Conservation (phyloP, 1,140 invertebrate species). For the Goniozus legneri region DNA sequence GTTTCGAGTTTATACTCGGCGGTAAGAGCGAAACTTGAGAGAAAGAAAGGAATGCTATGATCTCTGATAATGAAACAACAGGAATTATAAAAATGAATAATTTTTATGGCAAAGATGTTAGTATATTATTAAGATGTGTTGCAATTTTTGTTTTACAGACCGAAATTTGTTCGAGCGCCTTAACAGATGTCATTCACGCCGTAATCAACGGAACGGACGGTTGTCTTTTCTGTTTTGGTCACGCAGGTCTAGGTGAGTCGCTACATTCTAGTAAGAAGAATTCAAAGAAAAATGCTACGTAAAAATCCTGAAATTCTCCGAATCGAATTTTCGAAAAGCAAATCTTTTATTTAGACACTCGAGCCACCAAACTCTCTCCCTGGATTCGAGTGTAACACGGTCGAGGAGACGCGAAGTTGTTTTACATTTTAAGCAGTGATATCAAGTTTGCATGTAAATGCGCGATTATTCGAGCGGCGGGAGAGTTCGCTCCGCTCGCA, state of each 20-base stretch:
- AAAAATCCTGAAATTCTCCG: no score
- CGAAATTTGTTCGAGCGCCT: conserved; percentile 83
- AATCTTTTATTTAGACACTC: no score
- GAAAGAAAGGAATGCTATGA: no score
- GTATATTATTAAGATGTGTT: not conserved
- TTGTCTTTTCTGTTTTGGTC: conserved; percentile 89
- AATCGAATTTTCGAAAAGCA: no score
- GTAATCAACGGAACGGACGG: conserved; percentile 92
- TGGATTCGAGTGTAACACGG: conserved; percentile 15
- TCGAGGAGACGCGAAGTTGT: conserved; percentile 38
- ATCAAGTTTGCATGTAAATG: conserved; percentile 54
- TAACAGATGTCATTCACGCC: conserved; percentile 90
- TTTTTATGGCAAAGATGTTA: no score
- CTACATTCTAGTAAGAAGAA: not conserved
- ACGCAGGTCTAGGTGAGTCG: conserved; percentile 81
- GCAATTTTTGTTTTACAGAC: conserved; percentile 64
- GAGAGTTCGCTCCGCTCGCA: conserved; percentile 11
- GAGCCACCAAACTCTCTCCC: not conserved
- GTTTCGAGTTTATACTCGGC: no score
- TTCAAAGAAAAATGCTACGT: no score
- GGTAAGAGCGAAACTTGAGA: no score
- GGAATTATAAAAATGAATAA: no score
- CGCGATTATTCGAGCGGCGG: conserved; percentile 41
- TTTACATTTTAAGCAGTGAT: conserved; percentile 55
- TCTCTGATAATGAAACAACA: no score